These are phyloP conservation scores for Terrapene triunguis DNA, from an alignment of 2,113 vertebrate species.

Conservation along the genomic window DNA sequence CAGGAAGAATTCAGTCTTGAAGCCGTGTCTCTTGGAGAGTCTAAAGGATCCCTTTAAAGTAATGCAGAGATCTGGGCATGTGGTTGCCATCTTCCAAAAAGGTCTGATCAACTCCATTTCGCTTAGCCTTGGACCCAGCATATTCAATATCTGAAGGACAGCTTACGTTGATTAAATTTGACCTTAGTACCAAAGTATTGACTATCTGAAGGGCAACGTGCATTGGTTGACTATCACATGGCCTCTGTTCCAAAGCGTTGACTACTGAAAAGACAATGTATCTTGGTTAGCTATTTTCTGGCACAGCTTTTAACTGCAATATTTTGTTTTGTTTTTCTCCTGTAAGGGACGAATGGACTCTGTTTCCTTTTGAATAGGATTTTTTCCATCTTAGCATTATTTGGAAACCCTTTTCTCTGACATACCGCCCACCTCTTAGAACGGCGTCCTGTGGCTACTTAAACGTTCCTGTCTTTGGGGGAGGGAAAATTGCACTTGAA, in stretches of 20 bases:
- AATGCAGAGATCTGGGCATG: background rate
- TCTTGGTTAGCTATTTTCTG: background rate
- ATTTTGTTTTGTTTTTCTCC: conserved; percentile 12
- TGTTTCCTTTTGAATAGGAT: conserved; percentile 1
- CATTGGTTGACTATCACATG: background rate
- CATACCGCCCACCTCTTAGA: conserved; percentile 12
- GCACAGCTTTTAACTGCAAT: conserved; percentile 49
- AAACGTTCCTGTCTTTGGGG: background rate
- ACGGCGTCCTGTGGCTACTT: background rate
- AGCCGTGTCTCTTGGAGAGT: background rate
- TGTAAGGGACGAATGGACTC: conserved; percentile 40
- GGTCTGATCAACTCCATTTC: conserved; percentile 38
- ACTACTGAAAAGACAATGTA: background rate
- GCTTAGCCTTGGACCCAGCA: background rate
- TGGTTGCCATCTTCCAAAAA: background rate
- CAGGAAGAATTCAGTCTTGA: background rate
- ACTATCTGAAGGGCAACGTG: background rate
- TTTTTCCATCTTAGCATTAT: background rate
- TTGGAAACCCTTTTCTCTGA: background rate
- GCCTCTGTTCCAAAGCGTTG: background rate
- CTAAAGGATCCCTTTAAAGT: background rate
- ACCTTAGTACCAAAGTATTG: background rate
- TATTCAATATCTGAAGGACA: conserved; percentile 51
- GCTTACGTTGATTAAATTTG: conserved; percentile 6
- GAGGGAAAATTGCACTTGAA: background rate